phyloP scores from a whole-genome alignment of 2,888 invertebrate genomes.

The Callosobruchus maculatus region DNA sequence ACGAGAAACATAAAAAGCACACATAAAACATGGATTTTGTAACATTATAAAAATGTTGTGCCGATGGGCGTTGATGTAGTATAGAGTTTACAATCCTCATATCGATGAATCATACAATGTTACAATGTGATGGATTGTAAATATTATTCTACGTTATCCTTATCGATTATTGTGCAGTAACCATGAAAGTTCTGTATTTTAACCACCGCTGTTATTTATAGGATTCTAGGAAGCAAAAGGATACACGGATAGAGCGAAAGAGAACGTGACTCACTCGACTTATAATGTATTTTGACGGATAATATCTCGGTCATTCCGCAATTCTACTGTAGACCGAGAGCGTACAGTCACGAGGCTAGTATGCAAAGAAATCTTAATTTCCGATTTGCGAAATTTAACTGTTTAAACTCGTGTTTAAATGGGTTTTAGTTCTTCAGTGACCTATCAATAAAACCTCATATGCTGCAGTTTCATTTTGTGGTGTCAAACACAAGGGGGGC shows the following conservation, averaged over 20 bases:
- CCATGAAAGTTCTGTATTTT: background rate
- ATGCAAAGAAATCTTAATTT: too few relatives aligned
- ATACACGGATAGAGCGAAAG: background rate
- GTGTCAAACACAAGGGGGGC: too few relatives aligned
- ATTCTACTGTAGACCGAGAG: background rate
- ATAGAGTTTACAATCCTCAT: too few relatives aligned
- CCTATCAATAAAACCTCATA: too few relatives aligned
- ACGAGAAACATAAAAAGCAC: too few relatives aligned
- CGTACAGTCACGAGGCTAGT: background rate
- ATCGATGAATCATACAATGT: background rate
- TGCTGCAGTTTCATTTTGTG: too few relatives aligned
- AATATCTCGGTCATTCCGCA: background rate
- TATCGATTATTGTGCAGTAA: background rate
- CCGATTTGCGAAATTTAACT: too few relatives aligned
- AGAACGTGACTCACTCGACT: background rate
- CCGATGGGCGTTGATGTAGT: too few relatives aligned
- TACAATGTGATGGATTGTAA: background rate
- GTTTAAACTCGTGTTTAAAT: too few relatives aligned
- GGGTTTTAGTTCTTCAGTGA: too few relatives aligned
- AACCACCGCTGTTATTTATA: background rate
- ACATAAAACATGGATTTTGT: too few relatives aligned
- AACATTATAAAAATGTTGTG: too few relatives aligned
- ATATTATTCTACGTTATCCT: background rate
- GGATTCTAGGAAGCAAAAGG: background rate
- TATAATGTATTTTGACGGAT: background rate